Base-by-base conservation (phyloP, 2,888 invertebrate species). In the Eristalinus sepulchralis region DNA sequence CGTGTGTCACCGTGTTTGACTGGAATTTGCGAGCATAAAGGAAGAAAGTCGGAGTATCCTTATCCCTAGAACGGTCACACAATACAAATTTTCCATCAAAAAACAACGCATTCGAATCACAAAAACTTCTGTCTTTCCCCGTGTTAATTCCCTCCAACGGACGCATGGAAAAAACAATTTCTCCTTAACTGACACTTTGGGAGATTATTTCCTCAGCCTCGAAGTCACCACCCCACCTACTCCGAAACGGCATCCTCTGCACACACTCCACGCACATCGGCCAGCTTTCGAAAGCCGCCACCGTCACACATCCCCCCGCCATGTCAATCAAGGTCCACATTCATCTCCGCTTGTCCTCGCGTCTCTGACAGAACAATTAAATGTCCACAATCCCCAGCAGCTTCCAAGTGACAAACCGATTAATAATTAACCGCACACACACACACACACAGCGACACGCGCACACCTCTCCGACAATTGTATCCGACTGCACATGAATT, bases 401-500 rank as follows among this genome's bases (percentile, higher is more conserved):
- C 47, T 34, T 63, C 33, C 75, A 66, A 63, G 68, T 76, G 76
- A 70, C 36, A 53, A 53, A 59, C 31, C 11, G 53, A 36, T 82
- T 5, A 55, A 76, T 82, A 66, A 76, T 82, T 82, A 47, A 47
- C 47, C 47, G 47, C 13, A 76, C 13, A 6, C 31, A 5, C 22
- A 2, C 4, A 31, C 33, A 64, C 75, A 57, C 73, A 68, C 9
- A 55, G n/a, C n/a, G n/a, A 6, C 31, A 5, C 22, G 1, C 4
- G 22, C 33, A 64, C 27, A 67, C 67, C 39, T 6, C 39, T 13
- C 8, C 53, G n/a, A 13, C 57, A 64, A 22, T 33, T 4, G 17
- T 6, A 10, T 22, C 63, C 33, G 60, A 68, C 55, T 64, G 75
- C 75, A 60, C 68, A 77, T 77, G 53, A 68, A 77, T 75, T 82